phyloP scores from a whole-genome alignment of 1,140 invertebrate genomes.

The Notospermus geniculatus region DNA sequence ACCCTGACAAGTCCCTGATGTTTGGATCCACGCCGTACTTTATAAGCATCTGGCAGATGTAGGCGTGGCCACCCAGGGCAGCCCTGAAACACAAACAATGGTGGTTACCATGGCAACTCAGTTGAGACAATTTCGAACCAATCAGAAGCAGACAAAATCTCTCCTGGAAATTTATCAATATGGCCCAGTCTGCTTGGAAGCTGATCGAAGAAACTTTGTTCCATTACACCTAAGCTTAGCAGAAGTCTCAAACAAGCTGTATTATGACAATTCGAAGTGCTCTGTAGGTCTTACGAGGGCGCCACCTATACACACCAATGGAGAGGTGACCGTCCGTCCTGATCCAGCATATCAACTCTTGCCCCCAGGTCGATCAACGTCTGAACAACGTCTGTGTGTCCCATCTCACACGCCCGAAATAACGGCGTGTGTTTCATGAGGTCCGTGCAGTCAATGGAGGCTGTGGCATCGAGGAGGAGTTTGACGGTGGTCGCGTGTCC shows the following conservation, averaged over 20 bases:
- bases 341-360: slow-evolving; percentile 46
- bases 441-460: slow-evolving; percentile 48
- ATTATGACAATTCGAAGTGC: too few relatives aligned
- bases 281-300: too few relatives aligned
- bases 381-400: slow-evolving; percentile 53
- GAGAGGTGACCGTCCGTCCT: slow-evolving; percentile 53
- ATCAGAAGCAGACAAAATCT: too few relatives aligned
- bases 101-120: too few relatives aligned
- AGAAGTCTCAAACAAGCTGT: too few relatives aligned
- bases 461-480: slow-evolving; percentile 46
- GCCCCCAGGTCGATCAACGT: slow-evolving; percentile 51
- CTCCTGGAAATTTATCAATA: too few relatives aligned
- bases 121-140: too few relatives aligned
- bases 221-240: too few relatives aligned
- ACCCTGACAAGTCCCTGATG: slow-evolving; percentile 52
- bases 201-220: too few relatives aligned
- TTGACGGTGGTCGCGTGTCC: slow-evolving; percentile 52
- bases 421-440: slow-evolving; percentile 53
- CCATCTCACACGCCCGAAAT: slow-evolving; percentile 56
- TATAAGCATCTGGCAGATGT: slow-evolving; percentile 56
- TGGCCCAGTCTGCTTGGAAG: too few relatives aligned
- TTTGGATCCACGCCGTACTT: slow-evolving; percentile 54
- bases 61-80: slow-evolving; percentile 56
- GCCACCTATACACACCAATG: slow-evolving; percentile 46
- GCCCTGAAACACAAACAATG: slow-evolving; percentile 45